These are phyloP conservation scores for Hippocampus comes DNA, from an alignment of 2,113 vertebrate species.

Conservation along the genomic window DNA sequence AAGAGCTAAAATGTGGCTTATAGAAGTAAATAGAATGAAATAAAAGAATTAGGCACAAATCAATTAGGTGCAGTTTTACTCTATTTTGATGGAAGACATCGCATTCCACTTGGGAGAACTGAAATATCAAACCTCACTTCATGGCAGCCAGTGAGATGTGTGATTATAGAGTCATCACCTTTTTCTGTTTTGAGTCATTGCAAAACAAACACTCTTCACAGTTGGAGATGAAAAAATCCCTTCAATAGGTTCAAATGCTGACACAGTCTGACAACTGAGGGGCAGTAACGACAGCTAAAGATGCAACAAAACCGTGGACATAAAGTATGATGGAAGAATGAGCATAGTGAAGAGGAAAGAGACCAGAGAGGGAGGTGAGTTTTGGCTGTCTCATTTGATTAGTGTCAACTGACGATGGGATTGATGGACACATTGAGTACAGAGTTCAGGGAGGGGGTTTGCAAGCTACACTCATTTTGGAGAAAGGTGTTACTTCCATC, in stretches of 20 bases:
- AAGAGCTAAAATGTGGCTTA: background rate
- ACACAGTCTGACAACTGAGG: background rate
- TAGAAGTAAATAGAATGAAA: background rate
- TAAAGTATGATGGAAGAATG: constrained; percentile 3
- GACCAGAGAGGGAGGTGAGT: background rate
- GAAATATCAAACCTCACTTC: background rate
- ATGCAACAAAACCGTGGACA: background rate
- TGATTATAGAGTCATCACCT: background rate
- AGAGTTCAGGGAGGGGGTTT: background rate
- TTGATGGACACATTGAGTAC: background rate
- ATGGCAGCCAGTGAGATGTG: too few species aligned
- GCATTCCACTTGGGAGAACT: background rate
- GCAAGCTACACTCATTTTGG: constrained; percentile 1
- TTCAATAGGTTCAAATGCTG: background rate
- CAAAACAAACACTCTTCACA: background rate
- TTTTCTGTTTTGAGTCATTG: background rate
- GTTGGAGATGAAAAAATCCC: background rate
- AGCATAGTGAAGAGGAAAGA: background rate
- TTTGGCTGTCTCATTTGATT: background rate
- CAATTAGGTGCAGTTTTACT: background rate
- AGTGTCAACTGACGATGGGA: background rate
- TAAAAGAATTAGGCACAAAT: background rate
- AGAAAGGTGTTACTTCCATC: background rate
- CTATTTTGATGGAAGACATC: background rate
- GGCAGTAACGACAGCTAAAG: background rate